Percentiles rank a stretch among this genome's conserved stretches.
Conservation (phyloP, 2,888 invertebrate genomes). For the Gymnoscelis rufifasciata region DNA sequence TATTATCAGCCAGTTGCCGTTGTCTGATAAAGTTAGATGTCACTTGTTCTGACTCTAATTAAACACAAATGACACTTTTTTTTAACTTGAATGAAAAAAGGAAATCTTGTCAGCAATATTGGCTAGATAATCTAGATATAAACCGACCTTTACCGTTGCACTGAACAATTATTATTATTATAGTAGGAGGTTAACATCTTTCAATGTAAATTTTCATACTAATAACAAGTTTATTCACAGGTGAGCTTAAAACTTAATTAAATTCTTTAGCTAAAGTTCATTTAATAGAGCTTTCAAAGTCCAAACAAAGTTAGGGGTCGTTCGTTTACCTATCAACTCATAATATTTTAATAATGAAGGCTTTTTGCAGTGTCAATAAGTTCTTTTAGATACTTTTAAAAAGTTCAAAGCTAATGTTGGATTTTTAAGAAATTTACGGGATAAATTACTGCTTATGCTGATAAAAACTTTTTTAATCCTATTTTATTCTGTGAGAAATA, state of each 20-base stretch:
- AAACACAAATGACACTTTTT: too few species aligned
- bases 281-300: slow-evolving; percentile 27
- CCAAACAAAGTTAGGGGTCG: slow-evolving; percentile 31
- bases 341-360: slow-evolving; percentile 12
- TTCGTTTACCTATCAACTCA: slow-evolving; percentile 26
- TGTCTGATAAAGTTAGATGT: too few species aligned
- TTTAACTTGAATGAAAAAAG: too few species aligned
- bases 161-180: slow-evolving; percentile 7
- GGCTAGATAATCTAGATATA: too few species aligned
- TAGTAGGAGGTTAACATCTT: slow-evolving; percentile 3
- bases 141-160: not conserved
- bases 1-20: too few species aligned
- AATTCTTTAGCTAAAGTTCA: slow-evolving; percentile 30
- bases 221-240: slow-evolving; percentile 23
- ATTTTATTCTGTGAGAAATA: too few species aligned
- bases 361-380: not conserved
- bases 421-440: not conserved
- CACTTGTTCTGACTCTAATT: too few species aligned
- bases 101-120: too few species aligned
- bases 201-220: slow-evolving; percentile 14
- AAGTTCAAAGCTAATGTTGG: not conserved
- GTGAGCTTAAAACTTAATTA: slow-evolving; percentile 35
- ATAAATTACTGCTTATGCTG: too few species aligned
- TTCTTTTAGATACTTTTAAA: not conserved
- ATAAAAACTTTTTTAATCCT: too few species aligned